These are phyloP conservation scores for Epicauta chinensis DNA, from an alignment of 1,140 invertebrate species.

Conservation along the genomic window DNA sequence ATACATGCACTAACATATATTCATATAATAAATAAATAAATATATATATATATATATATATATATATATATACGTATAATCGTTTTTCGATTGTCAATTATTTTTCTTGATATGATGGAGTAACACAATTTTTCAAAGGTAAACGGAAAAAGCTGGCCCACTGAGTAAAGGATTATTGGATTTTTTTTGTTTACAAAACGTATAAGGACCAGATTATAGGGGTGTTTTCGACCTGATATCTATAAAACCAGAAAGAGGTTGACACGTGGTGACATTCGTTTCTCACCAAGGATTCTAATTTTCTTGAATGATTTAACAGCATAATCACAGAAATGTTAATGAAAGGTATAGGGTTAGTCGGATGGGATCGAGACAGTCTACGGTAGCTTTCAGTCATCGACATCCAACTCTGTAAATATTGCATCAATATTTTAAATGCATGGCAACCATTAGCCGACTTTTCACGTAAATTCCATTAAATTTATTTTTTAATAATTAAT, in stretches of 20 bases:
- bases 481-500: too few relatives aligned
- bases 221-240: not conserved
- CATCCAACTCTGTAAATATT: slow-evolving; percentile 5
- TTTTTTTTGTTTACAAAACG: slow-evolving; percentile 5
- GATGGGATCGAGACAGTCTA: not conserved
- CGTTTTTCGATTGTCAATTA: slow-evolving; percentile 16
- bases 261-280: slow-evolving; percentile 12
- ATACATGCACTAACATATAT: not conserved
- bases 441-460: not conserved
- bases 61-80: too few relatives aligned
- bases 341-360: not conserved
- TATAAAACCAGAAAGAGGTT: not conserved
- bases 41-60: too few relatives aligned
- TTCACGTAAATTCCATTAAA: too few relatives aligned
- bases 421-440: slow-evolving; percentile 8
- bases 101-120: slow-evolving; percentile 1
- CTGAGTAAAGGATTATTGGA: slow-evolving; percentile 10
- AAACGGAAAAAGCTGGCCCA: not conserved
- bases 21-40: slow-evolving; percentile 3
- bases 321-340: not conserved
- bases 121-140: slow-evolving; percentile 1
- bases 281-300: slow-evolving; percentile 1
- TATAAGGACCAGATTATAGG: not conserved
- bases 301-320: slow-evolving; percentile 3
- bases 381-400: not conserved